Base-by-base conservation (phyloP, 2,797 vertebrate genomes). In the Emys orbicularis region DNA sequence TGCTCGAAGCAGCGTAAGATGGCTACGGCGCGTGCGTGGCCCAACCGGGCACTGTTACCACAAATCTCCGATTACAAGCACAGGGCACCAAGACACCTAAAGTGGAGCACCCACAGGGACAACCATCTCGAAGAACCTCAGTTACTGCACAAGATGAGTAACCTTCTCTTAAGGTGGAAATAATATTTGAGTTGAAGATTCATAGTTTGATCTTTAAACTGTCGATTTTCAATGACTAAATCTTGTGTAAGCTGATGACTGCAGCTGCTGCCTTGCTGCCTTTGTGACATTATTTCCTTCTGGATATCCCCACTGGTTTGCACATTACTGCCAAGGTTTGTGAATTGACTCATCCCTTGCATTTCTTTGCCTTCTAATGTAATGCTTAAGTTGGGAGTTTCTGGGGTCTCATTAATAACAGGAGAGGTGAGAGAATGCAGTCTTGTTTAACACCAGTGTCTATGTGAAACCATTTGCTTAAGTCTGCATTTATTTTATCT, bases 351-450 rank as follows among this genome's bases (percentile, higher is more conserved):
- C 74, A 47, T 27, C 41, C 47, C 74, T 47, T 76, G 41, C 41
- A 44, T 76, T 76, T 76, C 23, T 44, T 29, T 76, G 44, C 74
- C 44, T 76, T 76, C 44, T 76, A 76, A 76, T 8, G 13, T 76
- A 27, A 27, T 15, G 25, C 27, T 76, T 76, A 76, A 76, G 41
- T 13, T 47, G 44, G 41, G 13, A 29, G 13, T 76, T 76, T 23
- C 13, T 47, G 25, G 41, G 44, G 37, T 12, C 16, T 76, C 31
- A 19, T 89, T 90, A 54, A 19, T 81, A 54, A 88, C 76, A 19
- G 21, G 0, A 47, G 57, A 72, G 12, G 0, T 77, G 16, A 18
- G 8, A 41, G 5, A 12, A 2, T 2, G 23, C 37, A 56, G 79
- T 23, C 65, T 37, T 76, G 12, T 76, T 76, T 76, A 18, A 72